phyloP scores from a whole-genome alignment of 2,888 invertebrate species.

The Cosmorhoe ocellata region DNA sequence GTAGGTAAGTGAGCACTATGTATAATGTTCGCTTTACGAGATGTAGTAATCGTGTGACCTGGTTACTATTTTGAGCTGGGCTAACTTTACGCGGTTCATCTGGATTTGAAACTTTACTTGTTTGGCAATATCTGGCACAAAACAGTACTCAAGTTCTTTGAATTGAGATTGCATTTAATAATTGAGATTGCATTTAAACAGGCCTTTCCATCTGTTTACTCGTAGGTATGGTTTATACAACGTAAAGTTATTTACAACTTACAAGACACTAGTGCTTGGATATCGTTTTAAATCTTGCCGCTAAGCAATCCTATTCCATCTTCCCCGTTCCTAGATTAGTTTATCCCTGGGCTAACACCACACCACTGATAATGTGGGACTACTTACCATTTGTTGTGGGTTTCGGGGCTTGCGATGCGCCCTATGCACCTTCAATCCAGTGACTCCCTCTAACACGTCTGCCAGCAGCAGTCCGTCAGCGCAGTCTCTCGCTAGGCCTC shows the following conservation, averaged over 20 bases:
- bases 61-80: conserved; percentile 24
- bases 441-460: conserved; percentile 97
- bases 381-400: conserved; percentile 96
- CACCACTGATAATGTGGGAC: too few relatives aligned
- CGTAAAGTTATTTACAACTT: too few relatives aligned
- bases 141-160: too few relatives aligned
- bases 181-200: too few relatives aligned
- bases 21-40: conserved; percentile 29
- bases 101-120: conserved; percentile 3
- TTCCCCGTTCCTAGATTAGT: too few relatives aligned
- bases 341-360: too few relatives aligned
- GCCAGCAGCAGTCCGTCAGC: conserved; percentile 95
- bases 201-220: too few relatives aligned
- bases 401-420: conserved; percentile 92
- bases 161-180: too few relatives aligned
- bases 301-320: too few relatives aligned
- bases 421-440: conserved; percentile 86
- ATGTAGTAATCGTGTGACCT: conserved; percentile 33
- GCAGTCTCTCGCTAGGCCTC: conserved; percentile 94
- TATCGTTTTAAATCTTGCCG: too few relatives aligned
- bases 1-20: conserved; percentile 10
- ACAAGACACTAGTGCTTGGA: too few relatives aligned
- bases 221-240: too few relatives aligned
- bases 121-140: background rate
- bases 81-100: conserved; percentile 21